These are phyloP conservation scores for Onychomys leucogaster DNA, from an alignment of 2,797 vertebrate species.

Conservation along the genomic window DNA sequence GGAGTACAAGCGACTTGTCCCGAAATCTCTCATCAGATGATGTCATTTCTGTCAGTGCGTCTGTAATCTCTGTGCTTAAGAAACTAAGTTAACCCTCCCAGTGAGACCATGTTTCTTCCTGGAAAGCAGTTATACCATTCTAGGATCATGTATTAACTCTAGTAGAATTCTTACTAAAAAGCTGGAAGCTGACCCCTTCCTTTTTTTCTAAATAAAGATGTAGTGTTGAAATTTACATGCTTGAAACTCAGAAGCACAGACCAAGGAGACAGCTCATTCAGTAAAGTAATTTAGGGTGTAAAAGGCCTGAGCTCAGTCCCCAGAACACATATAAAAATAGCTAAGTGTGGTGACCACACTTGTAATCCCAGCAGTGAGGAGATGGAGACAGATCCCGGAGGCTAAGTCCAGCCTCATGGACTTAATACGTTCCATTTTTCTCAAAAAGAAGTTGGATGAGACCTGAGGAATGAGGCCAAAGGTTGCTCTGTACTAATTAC, in stretches of 20 bases:
- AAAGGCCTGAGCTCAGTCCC: background rate
- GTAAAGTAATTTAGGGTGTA: background rate
- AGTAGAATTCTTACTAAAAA: conserved; percentile 56
- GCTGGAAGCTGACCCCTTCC: conserved; percentile 36
- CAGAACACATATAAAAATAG: background rate
- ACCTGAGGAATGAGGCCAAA: background rate
- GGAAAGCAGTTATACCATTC: background rate
- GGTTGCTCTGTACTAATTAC: background rate
- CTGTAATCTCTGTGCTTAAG: background rate
- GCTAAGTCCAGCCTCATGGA: background rate
- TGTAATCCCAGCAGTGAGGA: background rate
- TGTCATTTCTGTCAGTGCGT: conserved; percentile 33
- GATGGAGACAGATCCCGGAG: background rate
- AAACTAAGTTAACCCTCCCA: conserved; percentile 60
- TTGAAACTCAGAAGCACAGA: background rate
- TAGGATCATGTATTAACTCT: conserved; percentile 30
- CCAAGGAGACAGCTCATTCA: background rate
- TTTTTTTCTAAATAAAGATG: conserved; percentile 58
- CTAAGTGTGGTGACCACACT: background rate
- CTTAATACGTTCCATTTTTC: background rate
- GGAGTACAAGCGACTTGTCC: conserved; percentile 68
- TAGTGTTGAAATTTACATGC: conserved; percentile 25
- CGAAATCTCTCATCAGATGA: conserved; percentile 58
- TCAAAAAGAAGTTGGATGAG: background rate
- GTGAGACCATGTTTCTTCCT: conserved; percentile 60